These are phyloP conservation scores for Cochlearius cochlearius DNA, from an alignment of 2,113 vertebrate genomes.

Conservation along the genomic window DNA sequence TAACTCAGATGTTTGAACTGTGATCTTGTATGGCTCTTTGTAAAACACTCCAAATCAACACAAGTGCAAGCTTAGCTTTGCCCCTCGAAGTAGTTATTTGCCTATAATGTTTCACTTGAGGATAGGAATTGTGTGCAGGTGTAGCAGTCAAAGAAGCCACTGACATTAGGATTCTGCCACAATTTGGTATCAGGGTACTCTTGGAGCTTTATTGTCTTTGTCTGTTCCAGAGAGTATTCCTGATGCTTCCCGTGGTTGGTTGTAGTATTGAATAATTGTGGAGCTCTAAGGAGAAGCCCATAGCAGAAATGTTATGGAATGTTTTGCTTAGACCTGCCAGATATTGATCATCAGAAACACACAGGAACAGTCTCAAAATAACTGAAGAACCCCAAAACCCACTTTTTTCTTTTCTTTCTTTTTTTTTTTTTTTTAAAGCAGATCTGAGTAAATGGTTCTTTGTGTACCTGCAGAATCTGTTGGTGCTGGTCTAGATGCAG, in stretches of 20 bases:
- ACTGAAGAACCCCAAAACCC: neutral
- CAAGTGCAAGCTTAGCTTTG: neutral
- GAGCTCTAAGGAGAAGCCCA: neutral
- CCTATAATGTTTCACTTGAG: neutral
- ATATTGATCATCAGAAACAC: neutral
- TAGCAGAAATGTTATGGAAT: neutral
- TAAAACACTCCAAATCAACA: neutral
- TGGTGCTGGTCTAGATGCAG: neutral
- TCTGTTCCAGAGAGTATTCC: neutral
- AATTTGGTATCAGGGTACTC: neutral
- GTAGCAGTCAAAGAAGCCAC: neutral
- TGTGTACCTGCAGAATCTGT: neutral
- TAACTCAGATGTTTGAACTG: neutral
- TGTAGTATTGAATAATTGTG: neutral
- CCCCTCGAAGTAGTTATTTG: neutral
- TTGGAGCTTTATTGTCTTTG: neutral
- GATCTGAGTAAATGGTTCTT: neutral
- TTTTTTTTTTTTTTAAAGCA: neutral
- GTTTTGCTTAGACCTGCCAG: neutral
- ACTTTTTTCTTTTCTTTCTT: neutral
- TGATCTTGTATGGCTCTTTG: neutral
- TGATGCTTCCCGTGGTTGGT: neutral
- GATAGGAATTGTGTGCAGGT: neutral
- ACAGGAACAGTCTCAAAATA: neutral
- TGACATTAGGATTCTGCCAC: neutral